phyloP scores from a whole-genome alignment of 2,113 vertebrate species.

The Pteropus alecto region DNA sequence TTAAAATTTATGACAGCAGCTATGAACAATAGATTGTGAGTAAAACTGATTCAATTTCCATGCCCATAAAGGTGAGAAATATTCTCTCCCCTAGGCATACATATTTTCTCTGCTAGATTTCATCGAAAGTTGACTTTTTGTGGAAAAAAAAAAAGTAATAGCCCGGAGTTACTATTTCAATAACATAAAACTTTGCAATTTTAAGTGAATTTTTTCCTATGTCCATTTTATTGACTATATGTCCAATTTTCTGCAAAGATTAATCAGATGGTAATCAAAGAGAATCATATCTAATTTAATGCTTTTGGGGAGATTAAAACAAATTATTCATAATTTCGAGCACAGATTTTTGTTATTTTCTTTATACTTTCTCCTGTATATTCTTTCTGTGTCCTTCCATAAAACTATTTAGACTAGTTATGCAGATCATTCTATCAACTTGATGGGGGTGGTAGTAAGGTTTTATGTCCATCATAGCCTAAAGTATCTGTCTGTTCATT shows the following conservation, averaged over 20 bases:
- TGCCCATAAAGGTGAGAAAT: conserved; percentile 16
- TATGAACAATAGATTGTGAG: conserved; percentile 38
- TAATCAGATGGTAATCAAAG: not conserved
- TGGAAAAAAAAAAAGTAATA: conserved; percentile 17
- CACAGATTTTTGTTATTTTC: not conserved
- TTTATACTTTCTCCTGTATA: not conserved
- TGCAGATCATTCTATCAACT: not conserved
- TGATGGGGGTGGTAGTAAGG: not conserved
- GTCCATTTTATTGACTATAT: not conserved
- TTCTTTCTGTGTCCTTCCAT: not conserved
- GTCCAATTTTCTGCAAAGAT: not conserved
- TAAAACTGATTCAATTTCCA: conserved; percentile 54
- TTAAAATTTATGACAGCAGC: conserved; percentile 43
- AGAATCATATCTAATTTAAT: not conserved
- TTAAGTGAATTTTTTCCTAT: not conserved
- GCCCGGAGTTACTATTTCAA: not conserved
- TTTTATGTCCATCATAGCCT: not conserved
- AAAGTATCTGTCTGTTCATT: not conserved
- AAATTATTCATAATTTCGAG: not conserved
- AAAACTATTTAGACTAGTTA: not conserved
- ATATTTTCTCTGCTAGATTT: conserved; percentile 40
- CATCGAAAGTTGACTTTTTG: not conserved
- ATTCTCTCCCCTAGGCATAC: not conserved
- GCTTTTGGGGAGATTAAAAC: not conserved
- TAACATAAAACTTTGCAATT: not conserved